These are phyloP conservation scores for Platysteira castanea DNA, from an alignment of 2,113 vertebrate species.

Conservation along the genomic window DNA sequence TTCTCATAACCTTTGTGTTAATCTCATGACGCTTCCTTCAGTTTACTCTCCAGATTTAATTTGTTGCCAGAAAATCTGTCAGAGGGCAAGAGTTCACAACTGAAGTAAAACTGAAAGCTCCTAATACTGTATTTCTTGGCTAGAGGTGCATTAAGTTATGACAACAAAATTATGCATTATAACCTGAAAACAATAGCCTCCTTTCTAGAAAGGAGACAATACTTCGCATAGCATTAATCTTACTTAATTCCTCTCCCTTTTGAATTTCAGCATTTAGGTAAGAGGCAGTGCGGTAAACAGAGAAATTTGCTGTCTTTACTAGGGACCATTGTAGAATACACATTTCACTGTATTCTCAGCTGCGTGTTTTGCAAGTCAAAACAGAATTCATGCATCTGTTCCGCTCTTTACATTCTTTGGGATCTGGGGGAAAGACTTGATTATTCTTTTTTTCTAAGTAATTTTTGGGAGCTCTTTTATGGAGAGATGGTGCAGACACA, in stretches of 20 bases:
- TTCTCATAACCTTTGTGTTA: background rate
- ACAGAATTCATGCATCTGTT: background rate
- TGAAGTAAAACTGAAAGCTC: background rate
- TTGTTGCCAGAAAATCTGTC: background rate
- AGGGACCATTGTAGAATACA: background rate
- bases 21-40: background rate
- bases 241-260: background rate
- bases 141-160: background rate
- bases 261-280: background rate
- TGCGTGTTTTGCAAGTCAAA: background rate
- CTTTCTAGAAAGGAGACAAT: background rate
- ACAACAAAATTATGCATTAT: background rate
- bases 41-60: background rate
- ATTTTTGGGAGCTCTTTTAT: background rate
- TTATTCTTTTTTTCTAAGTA: background rate
- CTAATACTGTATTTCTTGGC: background rate
- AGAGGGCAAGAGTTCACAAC: background rate
- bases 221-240: background rate
- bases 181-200: background rate
- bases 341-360: background rate
- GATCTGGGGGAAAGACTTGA: background rate
- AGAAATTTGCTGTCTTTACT: background rate
- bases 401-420: background rate
- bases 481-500: background rate
- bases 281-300: background rate